These are phyloP conservation scores for Pterois miles DNA, from an alignment of 2,797 vertebrate species.

Conservation along the genomic window DNA sequence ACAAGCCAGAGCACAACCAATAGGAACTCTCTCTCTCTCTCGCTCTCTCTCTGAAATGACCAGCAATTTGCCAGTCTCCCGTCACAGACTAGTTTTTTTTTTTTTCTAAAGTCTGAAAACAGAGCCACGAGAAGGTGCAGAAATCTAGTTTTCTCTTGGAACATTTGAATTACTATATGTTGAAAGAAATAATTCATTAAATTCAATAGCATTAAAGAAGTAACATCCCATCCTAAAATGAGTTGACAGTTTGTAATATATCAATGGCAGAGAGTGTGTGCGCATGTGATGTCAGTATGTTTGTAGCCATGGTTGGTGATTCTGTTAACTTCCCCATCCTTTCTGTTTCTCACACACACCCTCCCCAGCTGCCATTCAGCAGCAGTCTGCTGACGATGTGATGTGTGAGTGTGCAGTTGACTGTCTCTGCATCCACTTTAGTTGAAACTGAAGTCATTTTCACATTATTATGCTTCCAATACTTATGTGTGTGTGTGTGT, in stretches of 20 bases:
- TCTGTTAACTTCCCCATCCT: background rate
- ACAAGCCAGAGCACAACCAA: too few species aligned
- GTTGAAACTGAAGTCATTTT: conserved; percentile 20
- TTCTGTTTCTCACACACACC: background rate
- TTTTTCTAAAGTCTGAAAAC: too few species aligned
- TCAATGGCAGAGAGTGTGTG: background rate
- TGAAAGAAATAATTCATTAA: too few species aligned
- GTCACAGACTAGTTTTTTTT: too few species aligned
- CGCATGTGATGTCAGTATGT: background rate
- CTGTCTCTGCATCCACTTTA: background rate
- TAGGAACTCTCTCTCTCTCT: too few species aligned
- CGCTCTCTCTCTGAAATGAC: too few species aligned
- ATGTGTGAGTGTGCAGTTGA: conserved; percentile 21
- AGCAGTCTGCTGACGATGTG: conserved; percentile 19
- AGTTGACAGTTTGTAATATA: background rate
- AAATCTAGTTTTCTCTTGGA: too few species aligned
- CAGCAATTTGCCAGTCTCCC: too few species aligned
- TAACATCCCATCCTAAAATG: background rate
- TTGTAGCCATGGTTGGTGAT: background rate
- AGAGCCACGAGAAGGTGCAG: too few species aligned
- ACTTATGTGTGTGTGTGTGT: background rate
- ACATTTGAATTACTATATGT: too few species aligned
- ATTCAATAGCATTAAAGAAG: background rate
- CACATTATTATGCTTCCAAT: conserved; percentile 17
- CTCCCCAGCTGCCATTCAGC: conserved; percentile 15